Percentiles rank a stretch among this genome's conserved stretches.
Conservation (phyloP, 2,888 invertebrate genomes). For the Eremobia ochroleuca region DNA sequence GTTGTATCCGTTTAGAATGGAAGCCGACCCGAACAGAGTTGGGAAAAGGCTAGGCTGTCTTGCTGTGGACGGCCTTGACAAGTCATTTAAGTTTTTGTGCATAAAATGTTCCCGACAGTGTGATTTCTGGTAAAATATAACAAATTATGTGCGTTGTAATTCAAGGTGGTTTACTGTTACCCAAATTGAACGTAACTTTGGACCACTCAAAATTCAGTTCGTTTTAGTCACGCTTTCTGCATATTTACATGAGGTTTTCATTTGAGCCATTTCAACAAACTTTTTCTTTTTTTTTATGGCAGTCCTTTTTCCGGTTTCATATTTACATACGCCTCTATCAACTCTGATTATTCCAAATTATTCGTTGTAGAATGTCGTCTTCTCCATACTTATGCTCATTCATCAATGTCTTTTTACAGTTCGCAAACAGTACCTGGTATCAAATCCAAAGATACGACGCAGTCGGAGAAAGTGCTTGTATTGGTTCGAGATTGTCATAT, state of each 20-base stretch:
- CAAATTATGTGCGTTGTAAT: not conserved
- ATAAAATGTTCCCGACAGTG: not conserved
- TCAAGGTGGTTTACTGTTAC: not conserved
- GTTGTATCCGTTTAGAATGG: too few species aligned
- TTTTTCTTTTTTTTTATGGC: not conserved
- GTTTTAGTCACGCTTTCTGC: not conserved
- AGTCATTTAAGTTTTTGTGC: not conserved
- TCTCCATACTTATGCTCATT: not conserved
- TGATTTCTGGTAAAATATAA: not conserved
- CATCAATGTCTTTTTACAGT: slow-evolving; percentile 72
- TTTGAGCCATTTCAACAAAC: not conserved
- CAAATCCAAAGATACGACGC: slow-evolving; percentile 82
- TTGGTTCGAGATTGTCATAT: slow-evolving; percentile 77
- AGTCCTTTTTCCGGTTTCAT: not conserved
- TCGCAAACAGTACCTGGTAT: slow-evolving; percentile 84
- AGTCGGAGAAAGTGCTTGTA: slow-evolving; percentile 76
- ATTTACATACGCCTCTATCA: not conserved
- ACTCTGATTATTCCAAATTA: not conserved
- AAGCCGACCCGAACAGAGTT: not conserved
- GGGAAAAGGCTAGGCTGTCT: too few species aligned
- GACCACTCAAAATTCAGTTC: not conserved
- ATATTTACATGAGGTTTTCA: too few species aligned
- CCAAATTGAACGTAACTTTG: not conserved
- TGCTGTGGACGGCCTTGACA: not conserved
- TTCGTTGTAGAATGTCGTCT: not conserved